These are phyloP conservation scores for Kuschelorhynchus macadamiae DNA, from an alignment of 2,888 invertebrate genomes.

Conservation along the genomic window DNA sequence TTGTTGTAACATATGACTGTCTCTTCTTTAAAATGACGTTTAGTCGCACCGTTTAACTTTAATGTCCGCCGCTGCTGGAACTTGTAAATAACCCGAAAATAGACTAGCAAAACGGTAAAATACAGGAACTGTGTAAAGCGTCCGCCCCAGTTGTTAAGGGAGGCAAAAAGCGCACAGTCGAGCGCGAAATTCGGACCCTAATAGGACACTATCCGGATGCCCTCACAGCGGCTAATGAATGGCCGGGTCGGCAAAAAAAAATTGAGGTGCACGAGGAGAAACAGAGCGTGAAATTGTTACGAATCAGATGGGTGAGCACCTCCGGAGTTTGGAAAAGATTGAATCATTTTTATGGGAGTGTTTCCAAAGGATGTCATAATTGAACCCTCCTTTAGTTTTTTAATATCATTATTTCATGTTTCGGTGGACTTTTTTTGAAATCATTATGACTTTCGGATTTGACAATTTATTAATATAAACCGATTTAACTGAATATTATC, in stretches of 20 bases:
- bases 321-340: too few species aligned
- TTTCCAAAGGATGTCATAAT: too few species aligned
- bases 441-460: too few species aligned
- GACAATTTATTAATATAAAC: too few species aligned
- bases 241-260: constrained; percentile 19
- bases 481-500: too few species aligned
- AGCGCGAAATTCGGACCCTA: constrained; percentile 43
- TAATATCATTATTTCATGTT: too few species aligned
- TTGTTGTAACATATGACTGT: too few species aligned
- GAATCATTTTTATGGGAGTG: too few species aligned
- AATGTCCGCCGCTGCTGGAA: not conserved
- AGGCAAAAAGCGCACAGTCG: constrained; percentile 36
- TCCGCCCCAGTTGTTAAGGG: constrained; percentile 35
- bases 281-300: constrained; percentile 13
- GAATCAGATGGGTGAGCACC: constrained; percentile 9
- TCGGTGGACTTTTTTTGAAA: too few species aligned
- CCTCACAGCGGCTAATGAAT: constrained; percentile 32
- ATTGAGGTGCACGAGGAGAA: constrained; percentile 13
- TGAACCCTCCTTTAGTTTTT: too few species aligned
- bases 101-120: constrained; percentile 28
- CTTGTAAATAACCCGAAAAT: constrained; percentile 22
- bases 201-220: constrained; percentile 42
- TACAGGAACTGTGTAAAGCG: constrained; percentile 25
- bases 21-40: too few species aligned
- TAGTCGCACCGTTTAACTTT: too few species aligned